Evolutionary conservation across 2,797 vertebrate genomes (phyloP).

Genomic region (Notolabrus celidotus): DNA sequence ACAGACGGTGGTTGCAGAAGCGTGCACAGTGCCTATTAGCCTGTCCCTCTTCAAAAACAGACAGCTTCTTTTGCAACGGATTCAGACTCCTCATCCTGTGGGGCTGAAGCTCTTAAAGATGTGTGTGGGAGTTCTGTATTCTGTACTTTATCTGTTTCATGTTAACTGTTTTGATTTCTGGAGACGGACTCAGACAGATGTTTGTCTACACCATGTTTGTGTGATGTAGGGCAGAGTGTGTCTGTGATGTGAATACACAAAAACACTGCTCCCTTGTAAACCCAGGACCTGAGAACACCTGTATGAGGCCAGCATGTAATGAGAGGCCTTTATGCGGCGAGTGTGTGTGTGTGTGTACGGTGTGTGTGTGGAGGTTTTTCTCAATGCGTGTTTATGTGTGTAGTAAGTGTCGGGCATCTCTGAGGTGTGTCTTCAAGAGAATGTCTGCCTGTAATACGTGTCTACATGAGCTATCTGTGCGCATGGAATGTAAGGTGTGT

Average conservation of each 20-base stretch:
- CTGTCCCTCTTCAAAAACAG: too few relatives aligned
- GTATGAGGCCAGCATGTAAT: slow-evolving; percentile 79
- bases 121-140: too few relatives aligned
- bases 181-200: too few relatives aligned
- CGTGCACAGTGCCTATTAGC: too few relatives aligned
- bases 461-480: slow-evolving; percentile 64
- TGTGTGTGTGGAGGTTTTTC: slow-evolving; percentile 18
- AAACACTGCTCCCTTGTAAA: slow-evolving; percentile 45
- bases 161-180: too few relatives aligned
- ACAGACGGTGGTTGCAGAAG: too few relatives aligned
- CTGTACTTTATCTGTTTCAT: too few relatives aligned
- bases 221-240: slow-evolving; percentile 5
- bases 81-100: too few relatives aligned
- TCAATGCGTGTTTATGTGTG: slow-evolving; percentile 46
- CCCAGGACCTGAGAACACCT: slow-evolving; percentile 76
- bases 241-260: slow-evolving; percentile 3
- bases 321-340: slow-evolving; percentile 72
- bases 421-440: slow-evolving; percentile 65
- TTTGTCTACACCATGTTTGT: background rate
- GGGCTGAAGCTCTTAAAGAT: too few relatives aligned
- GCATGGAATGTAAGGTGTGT: slow-evolving; percentile 67
- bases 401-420: slow-evolving; percentile 45
- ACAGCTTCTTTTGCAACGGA: too few relatives aligned
- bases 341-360: slow-evolving; percentile 37
- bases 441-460: slow-evolving; percentile 66